These are phyloP conservation scores for Caenorhabditis brenneri DNA, from an alignment of 1,140 invertebrate species.

Conservation along the genomic window DNA sequence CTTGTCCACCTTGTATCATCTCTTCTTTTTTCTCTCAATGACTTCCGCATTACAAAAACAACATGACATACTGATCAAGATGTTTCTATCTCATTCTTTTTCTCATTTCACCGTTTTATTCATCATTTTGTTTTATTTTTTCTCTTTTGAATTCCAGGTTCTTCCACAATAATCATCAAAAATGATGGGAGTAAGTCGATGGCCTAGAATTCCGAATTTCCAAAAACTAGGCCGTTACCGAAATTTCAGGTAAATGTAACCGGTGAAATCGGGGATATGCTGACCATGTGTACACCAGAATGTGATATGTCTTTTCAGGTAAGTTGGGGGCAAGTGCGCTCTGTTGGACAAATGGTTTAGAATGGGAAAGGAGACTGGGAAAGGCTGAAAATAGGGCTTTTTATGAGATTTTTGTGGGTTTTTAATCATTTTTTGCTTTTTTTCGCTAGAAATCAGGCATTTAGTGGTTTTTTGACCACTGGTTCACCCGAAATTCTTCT, in stretches of 20 bases:
- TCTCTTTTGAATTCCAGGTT: no score
- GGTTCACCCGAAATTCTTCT: no score
- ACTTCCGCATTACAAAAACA: neutral
- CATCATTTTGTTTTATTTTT: neutral
- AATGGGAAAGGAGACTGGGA: neutral
- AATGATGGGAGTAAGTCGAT: neutral
- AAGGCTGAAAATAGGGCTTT: no score
- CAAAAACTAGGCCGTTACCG: neutral
- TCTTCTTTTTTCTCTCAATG: no score
- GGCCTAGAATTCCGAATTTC: neutral
- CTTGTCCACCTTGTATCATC: neutral
- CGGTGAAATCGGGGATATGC: neutral
- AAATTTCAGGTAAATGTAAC: neutral
- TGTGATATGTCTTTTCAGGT: neutral
- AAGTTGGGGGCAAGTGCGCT: neutral
- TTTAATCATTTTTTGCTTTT: no score
- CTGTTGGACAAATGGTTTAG: neutral
- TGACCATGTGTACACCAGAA: neutral
- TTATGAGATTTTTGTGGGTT: no score
- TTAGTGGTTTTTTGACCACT: no score
- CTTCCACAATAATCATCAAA: neutral
- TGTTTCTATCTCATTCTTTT: neutral
- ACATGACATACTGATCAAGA: neutral
- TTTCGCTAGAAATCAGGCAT: no score
- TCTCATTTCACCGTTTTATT: no score